Conservation (phyloP, 2,797 vertebrate species). For the Trachurus trachurus region DNA sequence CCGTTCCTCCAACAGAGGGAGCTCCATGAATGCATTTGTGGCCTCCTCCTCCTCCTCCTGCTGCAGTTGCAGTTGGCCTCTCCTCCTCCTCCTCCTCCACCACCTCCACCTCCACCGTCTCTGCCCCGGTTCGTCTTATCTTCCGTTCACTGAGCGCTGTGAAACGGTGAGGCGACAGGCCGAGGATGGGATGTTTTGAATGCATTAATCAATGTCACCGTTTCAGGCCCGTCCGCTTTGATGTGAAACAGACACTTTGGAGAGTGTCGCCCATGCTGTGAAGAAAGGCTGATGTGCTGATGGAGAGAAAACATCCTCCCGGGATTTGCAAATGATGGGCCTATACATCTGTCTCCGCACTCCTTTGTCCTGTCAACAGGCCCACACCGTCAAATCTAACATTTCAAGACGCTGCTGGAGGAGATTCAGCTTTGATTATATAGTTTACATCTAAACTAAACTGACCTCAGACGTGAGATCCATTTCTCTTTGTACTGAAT, state of each 20-base stretch:
- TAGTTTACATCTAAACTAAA: background rate
- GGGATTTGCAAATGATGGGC: slow-evolving; percentile 83
- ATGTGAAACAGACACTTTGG: slow-evolving; percentile 85
- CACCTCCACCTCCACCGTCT: slow-evolving; percentile 9
- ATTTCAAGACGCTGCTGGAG: background rate
- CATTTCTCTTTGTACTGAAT: background rate
- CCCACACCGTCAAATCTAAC: slow-evolving; percentile 43
- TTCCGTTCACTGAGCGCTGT: slow-evolving; percentile 67
- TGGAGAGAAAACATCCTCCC: slow-evolving; percentile 86
- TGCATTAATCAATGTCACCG: slow-evolving; percentile 87
- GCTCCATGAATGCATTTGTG: slow-evolving; percentile 77
- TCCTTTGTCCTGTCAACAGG: slow-evolving; percentile 73
- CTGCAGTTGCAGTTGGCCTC: background rate
- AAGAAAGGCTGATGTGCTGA: slow-evolving; percentile 83
- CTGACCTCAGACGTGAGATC: background rate
- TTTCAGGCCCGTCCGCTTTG: slow-evolving; percentile 80
- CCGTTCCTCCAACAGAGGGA: slow-evolving; percentile 77
- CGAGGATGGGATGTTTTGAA: slow-evolving; percentile 76
- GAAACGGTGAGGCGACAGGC: slow-evolving; percentile 79
- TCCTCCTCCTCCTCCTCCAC: too few species aligned
- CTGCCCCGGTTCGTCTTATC: slow-evolving; percentile 62
- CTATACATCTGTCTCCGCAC: slow-evolving; percentile 70
- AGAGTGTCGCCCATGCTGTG: slow-evolving; percentile 83
- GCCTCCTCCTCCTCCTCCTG: background rate
- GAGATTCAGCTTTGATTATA: background rate